phyloP scores from a whole-genome alignment of 1,140 invertebrate genomes.

The Zaprionus africanus region DNA sequence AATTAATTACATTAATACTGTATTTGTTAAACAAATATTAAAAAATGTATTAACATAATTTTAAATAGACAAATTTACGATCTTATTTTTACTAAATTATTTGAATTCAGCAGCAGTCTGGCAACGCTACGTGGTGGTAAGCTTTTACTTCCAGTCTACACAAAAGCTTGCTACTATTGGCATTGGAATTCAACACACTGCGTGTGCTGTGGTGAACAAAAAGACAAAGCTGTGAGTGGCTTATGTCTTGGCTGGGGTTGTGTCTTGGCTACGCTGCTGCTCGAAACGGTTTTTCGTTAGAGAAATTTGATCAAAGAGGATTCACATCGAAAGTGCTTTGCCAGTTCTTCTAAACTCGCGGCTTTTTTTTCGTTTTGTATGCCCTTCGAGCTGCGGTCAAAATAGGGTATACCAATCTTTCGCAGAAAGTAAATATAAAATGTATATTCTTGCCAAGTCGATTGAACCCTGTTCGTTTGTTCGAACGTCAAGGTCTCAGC shows the following conservation, averaged over 20 bases:
- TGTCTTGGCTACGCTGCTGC: not conserved
- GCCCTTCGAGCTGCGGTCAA: no score
- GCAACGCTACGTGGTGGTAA: not conserved
- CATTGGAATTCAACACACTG: not conserved
- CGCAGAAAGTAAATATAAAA: no score
- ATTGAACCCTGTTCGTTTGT: no score
- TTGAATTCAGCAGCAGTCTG: not conserved
- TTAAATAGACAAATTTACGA: not conserved
- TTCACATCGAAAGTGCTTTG: no score
- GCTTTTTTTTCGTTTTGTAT: no score
- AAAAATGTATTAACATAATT: not conserved
- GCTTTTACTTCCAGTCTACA: constrained; percentile 33
- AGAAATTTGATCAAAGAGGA: no score
- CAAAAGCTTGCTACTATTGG: not conserved
- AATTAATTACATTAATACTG: not conserved
- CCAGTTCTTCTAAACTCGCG: no score
- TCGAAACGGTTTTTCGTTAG: no score
- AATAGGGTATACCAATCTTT: no score
- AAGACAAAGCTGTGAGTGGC: not conserved
- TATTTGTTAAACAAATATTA: not conserved
- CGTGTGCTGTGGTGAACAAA: constrained; percentile 3
- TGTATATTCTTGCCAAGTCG: no score
- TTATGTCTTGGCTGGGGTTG: not conserved
- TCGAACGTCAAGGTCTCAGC: no score
- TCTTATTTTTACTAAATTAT: not conserved